Conservation (phyloP, 2,113 vertebrate genomes). For the Craseonycteris thonglongyai region DNA sequence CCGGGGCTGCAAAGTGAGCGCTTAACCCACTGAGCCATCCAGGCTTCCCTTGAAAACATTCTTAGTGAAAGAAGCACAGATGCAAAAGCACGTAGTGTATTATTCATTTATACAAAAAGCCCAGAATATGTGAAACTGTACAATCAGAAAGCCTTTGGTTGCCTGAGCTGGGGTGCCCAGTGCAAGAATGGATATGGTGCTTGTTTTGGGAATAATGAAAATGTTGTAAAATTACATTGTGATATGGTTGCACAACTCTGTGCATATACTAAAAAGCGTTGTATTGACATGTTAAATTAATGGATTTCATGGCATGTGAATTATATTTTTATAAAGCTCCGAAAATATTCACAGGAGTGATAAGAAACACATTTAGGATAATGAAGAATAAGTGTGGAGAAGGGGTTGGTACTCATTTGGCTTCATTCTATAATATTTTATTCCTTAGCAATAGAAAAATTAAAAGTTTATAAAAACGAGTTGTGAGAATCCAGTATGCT, state of each 20-base stretch:
- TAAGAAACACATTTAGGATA: not conserved
- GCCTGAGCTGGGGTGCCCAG: accelerated
- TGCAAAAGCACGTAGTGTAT: not conserved
- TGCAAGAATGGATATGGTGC: not conserved
- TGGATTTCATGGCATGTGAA: not conserved
- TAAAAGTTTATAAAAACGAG: not conserved
- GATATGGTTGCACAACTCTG: not conserved
- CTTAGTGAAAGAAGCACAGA: not conserved
- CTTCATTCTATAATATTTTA: not conserved
- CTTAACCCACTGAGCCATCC: too few species aligned
- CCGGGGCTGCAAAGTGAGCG: too few species aligned
- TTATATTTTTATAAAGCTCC: not conserved
- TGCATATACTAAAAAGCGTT: not conserved
- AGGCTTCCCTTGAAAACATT: too few species aligned
- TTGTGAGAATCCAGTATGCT: not conserved
- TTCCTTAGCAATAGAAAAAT: not conserved
- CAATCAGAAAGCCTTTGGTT: not conserved
- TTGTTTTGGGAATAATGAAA: not conserved
- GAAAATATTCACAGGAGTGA: not conserved
- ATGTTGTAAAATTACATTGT: not conserved
- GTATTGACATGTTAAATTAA: not conserved
- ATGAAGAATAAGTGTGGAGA: not conserved
- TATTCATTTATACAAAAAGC: not conserved
- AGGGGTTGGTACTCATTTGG: not conserved
- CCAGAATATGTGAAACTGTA: not conserved